Evolutionary conservation across 2,797 vertebrate species (phyloP), one percentile per base, ranked within the genome.

Genomic region (Micropoecilia bifurca): DNA sequence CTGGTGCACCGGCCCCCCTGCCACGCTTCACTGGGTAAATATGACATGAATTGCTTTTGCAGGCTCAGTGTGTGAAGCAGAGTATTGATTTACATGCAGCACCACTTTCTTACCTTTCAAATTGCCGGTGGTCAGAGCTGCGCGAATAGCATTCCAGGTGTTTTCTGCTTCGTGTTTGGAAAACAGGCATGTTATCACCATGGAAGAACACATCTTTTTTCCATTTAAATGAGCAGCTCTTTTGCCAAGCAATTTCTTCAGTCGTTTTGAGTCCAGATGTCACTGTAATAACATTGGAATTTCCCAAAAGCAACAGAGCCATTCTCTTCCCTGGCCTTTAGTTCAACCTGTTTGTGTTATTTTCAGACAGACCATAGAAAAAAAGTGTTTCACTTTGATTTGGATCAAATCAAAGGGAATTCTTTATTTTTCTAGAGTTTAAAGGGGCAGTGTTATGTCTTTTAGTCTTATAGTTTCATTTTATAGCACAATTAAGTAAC

Each of bases 41-140:
- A 81, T 80, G 78, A 90, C 85, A 89, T 82, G 77, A 85, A 87
- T 87, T 83, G 78, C 79, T 91, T 88, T 88, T 87, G 82, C 83
- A 86, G 78, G 43, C 85, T 59, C 63, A 13, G 78, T 86, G 61
- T 75, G 87, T 84, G 74, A 83, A 77, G 84, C 46, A 53, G 55
- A 81, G 72, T 91, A 88, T 92, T 91, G 90, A 88, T 93, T 92
- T 90, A 87, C 78, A 89, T 87, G 82, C 81, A 81, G 61, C 84
- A 86, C 82, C 13, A 87, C 87, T 87, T 83, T 87, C 86, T 83
- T 71, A 76, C 77, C 74, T 75, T 69, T 90, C 46, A 81, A 45
- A 71, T 79, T 47, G 85, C 77, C 69, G 47, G 75, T 76, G 73
- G 83, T 82, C 80, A 76, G 53, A 83, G 77, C 69, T 75, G 59